Percentiles rank a stretch among this genome's conserved stretches.
These are phyloP conservation scores for Halictus ligatus DNA, from an alignment of 2,888 invertebrate species.

Conservation along the genomic window DNA sequence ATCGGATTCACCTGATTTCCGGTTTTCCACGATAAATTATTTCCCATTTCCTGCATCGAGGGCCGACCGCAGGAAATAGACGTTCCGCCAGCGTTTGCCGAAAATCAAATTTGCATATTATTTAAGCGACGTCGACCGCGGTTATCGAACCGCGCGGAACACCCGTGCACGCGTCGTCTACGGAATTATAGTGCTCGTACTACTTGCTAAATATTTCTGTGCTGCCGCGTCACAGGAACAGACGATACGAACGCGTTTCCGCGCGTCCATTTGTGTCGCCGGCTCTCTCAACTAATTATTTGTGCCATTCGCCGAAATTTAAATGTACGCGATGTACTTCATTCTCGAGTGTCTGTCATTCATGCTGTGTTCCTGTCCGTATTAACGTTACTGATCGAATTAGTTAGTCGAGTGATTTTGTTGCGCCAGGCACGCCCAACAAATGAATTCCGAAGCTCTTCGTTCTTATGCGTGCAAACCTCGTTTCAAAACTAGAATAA, in stretches of 20 bases:
- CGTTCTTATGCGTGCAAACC: no score
- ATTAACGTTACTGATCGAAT: no score
- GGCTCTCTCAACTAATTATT: neutral
- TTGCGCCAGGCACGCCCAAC: no score
- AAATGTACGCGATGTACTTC: neutral
- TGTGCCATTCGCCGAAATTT: neutral
- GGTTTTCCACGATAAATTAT: constrained; percentile 48
- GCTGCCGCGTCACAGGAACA: neutral
- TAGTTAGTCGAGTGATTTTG: no score
- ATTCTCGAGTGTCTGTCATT: neutral
- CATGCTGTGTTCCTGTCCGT: neutral
- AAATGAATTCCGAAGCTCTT: no score
- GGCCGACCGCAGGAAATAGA: constrained; percentile 34
- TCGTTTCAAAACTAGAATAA: no score
- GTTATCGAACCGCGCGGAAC: constrained; percentile 30
- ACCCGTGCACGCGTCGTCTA: neutral
- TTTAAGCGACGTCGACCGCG: constrained; percentile 36
- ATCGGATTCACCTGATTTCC: constrained; percentile 48
- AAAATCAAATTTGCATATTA: constrained; percentile 53
- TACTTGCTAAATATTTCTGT: neutral
- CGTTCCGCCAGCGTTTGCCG: constrained; percentile 30
- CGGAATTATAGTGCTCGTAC: constrained; percentile 10
- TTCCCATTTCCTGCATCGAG: constrained; percentile 10
- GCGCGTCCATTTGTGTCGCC: neutral
- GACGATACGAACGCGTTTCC: neutral